phyloP scores from a whole-genome alignment of 2,113 vertebrate species.

The Theristicus caerulescens region DNA sequence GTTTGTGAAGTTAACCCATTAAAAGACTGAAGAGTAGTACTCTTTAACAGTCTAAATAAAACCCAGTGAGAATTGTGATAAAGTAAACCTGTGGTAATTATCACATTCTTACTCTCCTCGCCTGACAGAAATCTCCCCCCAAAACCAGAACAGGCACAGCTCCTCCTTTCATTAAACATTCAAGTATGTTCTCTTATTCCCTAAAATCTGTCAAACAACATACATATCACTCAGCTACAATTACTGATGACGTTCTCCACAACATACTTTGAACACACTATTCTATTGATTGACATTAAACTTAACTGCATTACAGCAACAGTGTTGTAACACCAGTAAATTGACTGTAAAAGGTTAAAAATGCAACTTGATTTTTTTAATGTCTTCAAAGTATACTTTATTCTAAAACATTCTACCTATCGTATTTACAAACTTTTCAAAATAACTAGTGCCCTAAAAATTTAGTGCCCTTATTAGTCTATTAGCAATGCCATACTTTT shows the following conservation, averaged over 20 bases:
- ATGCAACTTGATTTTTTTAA: neutral
- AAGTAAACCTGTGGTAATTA: neutral
- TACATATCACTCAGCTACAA: neutral
- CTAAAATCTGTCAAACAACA: neutral
- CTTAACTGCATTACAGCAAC: neutral
- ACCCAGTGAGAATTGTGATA: neutral
- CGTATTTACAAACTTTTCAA: neutral
- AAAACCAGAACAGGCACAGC: neutral
- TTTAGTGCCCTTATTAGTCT: neutral
- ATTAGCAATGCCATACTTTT: neutral
- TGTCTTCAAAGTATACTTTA: neutral
- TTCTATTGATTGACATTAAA: neutral
- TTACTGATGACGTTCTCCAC: neutral
- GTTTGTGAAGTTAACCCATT: neutral
- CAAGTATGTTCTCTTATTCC: neutral
- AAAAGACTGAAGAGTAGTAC: neutral
- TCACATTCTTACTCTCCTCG: neutral
- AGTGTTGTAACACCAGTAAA: neutral
- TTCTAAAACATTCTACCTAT: neutral
- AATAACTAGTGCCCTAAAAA: neutral
- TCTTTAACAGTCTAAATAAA: neutral
- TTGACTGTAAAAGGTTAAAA: neutral
- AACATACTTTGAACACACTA: neutral
- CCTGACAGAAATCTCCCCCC: neutral
- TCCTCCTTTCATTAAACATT: neutral